Percentiles rank a stretch among this genome's conserved stretches.
These are phyloP conservation scores for Bilobella aurantiaca DNA, from an alignment of 1,140 invertebrate species.

Conservation along the genomic window DNA sequence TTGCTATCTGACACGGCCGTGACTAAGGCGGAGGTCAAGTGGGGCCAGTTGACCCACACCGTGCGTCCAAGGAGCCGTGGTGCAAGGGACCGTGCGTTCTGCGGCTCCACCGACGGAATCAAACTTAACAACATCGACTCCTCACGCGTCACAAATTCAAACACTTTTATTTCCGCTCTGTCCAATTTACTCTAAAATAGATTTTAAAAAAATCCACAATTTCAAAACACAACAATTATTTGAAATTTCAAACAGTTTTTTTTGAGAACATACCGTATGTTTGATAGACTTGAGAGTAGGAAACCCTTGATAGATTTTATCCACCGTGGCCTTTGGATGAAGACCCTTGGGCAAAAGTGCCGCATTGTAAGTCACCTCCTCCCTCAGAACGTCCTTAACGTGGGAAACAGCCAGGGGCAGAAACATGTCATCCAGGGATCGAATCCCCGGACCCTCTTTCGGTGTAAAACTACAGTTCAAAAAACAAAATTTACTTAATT, in stretches of 20 bases:
- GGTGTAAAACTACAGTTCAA: constrained; percentile 9
- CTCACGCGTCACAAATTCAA: constrained; percentile 65
- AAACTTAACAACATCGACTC: constrained; percentile 68
- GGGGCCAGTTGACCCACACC: constrained; percentile 78
- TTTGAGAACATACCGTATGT: constrained; percentile 51
- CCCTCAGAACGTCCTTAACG: constrained; percentile 35
- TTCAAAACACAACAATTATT: no score
- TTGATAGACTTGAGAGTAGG: constrained; percentile 74
- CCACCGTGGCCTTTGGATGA: constrained; percentile 54
- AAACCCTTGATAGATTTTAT: constrained; percentile 76
- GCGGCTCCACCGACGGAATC: constrained; percentile 41
- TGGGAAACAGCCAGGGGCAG: constrained; percentile 19
- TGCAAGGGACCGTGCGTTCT: constrained; percentile 37
- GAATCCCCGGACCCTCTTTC: constrained; percentile 16
- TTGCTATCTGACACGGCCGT: constrained; percentile 6
- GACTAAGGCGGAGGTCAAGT: constrained; percentile 48
- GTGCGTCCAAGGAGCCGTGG: constrained; percentile 56
- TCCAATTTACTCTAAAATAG: constrained; percentile 49
- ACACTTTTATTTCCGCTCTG: constrained; percentile 68
- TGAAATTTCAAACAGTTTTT: neutral
- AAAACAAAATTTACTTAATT: constrained; percentile 4
- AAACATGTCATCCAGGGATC: constrained; percentile 19
- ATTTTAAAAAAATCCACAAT: constrained; percentile 36
- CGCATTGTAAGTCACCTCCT: constrained; percentile 37
- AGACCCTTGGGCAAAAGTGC: constrained; percentile 61